Base-by-base conservation (phyloP, 1,140 invertebrate species). In the Magallana ariakensis region DNA sequence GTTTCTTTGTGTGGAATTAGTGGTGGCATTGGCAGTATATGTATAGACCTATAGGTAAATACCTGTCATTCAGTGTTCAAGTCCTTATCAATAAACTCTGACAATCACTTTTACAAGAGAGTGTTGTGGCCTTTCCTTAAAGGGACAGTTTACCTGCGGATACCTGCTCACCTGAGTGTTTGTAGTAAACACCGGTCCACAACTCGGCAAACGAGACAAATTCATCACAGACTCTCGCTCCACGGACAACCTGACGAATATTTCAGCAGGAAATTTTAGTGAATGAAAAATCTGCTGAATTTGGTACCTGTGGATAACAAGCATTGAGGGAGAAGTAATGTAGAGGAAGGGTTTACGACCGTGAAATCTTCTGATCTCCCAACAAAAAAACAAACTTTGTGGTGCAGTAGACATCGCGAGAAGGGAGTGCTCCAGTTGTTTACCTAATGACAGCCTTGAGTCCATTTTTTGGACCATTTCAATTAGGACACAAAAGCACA, bases 271-370 rank as follows among this genome's bases (percentile, higher is more conserved):
- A 66, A 13, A 75, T 75, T 75, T 75, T 75, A 13, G 22, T 33
- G 66, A 75, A 75, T 75, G 66, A 75, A 75, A 75, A 75, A 75
- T 75, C 66, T 33, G 66, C 66, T 75, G 66, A 75, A 33, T 75
- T 75, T 75, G 9, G 15, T 75, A 75, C 66, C 66, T 75, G 9
- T 75, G 66, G 66, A 75, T 75, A 75, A 75, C 33, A 19, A 75
- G 66, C 10, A 9, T 75, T 13, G 22, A 75, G 10, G 66, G 9
- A 75, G 22, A 75, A 13, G 66, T 75, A 26, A 75, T 26, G 9
- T 11, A 75, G 19, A 75, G 22, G 66, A 26, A 22, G 33, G 33
- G 10, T 75, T 75, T 75, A 75, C 11, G 22, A 75, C 19, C 66
- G 66, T 75, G 66, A 75, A 75, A 75, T 75, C 66, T 26, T 75